Conservation (phyloP, 2,888 invertebrate species). For the Diabrotica balteata region DNA sequence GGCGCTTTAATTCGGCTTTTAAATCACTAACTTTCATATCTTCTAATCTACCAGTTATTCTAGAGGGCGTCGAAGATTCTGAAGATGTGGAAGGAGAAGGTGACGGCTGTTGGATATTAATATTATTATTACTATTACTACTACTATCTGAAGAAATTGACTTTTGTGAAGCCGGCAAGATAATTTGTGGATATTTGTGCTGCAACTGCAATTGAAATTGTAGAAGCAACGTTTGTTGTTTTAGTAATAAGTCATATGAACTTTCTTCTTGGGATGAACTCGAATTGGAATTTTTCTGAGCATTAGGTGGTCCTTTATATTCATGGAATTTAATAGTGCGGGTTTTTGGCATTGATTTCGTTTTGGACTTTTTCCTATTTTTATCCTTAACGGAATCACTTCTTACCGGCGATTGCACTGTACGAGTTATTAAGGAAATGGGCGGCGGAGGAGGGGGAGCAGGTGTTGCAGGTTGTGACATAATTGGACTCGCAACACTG, state of each 20-base stretch:
- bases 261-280: conserved; percentile 74
- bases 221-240: conserved; percentile 92
- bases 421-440: conserved; percentile 62
- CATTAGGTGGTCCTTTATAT: conserved; percentile 88
- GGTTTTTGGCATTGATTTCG: conserved; percentile 80
- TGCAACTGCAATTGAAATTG: conserved; percentile 85
- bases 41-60: conserved; percentile 75
- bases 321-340: conserved; percentile 97
- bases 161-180: conserved; percentile 76
- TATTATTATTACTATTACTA: conserved; percentile 32
- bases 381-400: conserved; percentile 76
- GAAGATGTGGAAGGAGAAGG: conserved; percentile 59
- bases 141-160: conserved; percentile 22
- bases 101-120: conserved; percentile 56
- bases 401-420: conserved; percentile 57
- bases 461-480: conserved; percentile 62
- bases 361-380: conserved; percentile 82
- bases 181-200: conserved; percentile 83
- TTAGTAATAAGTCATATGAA: conserved; percentile 88
- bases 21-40: conserved; percentile 97
- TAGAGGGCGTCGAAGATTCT: conserved; percentile 55
- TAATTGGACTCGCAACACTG: conserved; percentile 68
- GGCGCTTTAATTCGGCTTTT: conserved; percentile 91
- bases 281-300: conserved; percentile 75
- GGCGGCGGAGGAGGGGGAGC: conserved; percentile 63